These are phyloP conservation scores for Clarias gariepinus DNA, from an alignment of 2,113 vertebrate species.

Conservation along the genomic window DNA sequence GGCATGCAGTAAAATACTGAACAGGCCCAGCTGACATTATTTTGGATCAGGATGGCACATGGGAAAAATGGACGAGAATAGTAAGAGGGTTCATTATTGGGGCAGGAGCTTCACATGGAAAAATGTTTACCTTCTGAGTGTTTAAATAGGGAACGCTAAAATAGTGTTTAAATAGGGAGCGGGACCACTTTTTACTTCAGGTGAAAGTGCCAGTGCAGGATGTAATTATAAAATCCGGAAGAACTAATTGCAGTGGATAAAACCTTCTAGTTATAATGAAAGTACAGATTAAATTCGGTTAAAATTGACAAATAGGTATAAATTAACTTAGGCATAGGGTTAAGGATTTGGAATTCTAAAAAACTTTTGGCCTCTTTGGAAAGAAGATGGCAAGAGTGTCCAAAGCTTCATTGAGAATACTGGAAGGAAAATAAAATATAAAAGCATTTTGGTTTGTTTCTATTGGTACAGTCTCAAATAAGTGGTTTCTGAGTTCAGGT, in stretches of 20 bases:
- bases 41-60: neutral
- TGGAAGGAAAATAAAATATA: neutral
- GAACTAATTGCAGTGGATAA: neutral
- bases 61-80: neutral
- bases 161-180: neutral
- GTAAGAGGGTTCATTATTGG: constrained; percentile 1
- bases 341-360: neutral
- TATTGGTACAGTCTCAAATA: neutral
- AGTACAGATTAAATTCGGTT: neutral
- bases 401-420: neutral
- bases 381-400: neutral
- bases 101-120: neutral
- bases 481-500: neutral
- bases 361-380: neutral
- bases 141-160: neutral
- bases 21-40: neutral
- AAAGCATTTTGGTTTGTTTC: neutral
- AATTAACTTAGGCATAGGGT: neutral
- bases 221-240: neutral
- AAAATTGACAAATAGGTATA: neutral
- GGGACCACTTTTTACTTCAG: neutral
- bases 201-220: neutral
- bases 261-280: neutral
- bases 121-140: neutral
- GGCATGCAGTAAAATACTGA: neutral